Percentiles rank a stretch among this genome's conserved stretches.
These are phyloP conservation scores for Mormyrops boulengeri DNA, from an alignment of 2,797 vertebrate species.

Conservation along the genomic window DNA sequence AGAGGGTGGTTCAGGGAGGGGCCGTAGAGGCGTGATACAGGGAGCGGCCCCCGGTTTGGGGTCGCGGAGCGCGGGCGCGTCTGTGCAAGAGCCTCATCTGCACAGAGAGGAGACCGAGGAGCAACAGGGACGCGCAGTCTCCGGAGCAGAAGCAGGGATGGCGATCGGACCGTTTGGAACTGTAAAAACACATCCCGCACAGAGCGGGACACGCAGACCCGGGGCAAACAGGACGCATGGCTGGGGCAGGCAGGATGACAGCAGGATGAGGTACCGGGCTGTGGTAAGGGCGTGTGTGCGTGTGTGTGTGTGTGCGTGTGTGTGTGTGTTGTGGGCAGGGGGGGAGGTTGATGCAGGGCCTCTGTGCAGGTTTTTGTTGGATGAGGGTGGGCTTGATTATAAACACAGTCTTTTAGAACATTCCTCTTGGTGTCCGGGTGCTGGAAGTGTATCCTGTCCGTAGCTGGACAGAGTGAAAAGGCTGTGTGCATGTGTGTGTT, in stretches of 20 bases:
- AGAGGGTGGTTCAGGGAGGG: background rate
- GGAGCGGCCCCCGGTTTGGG: background rate
- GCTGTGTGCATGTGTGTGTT: background rate
- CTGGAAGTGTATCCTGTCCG: background rate
- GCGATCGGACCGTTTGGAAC: background rate
- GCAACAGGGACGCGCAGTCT: background rate
- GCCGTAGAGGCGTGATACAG: background rate
- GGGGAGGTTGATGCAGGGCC: background rate
- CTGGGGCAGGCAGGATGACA: background rate
- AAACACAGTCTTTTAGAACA: background rate
- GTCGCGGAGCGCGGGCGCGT: background rate
- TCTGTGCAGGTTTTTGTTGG: background rate
- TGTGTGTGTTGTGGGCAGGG: background rate
- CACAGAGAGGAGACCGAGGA: background rate
- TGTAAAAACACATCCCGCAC: background rate
- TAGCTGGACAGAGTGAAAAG: background rate
- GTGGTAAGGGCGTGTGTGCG: background rate
- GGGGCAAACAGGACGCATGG: background rate
- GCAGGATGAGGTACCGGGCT: background rate
- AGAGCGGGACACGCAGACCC: background rate
- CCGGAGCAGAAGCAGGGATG: background rate
- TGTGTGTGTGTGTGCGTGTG: background rate
- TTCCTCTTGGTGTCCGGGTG: background rate
- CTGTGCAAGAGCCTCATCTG: background rate
- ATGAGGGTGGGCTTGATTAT: background rate